These are phyloP conservation scores for Serilophus lunatus DNA, from an alignment of 2,113 vertebrate species.

Conservation along the genomic window DNA sequence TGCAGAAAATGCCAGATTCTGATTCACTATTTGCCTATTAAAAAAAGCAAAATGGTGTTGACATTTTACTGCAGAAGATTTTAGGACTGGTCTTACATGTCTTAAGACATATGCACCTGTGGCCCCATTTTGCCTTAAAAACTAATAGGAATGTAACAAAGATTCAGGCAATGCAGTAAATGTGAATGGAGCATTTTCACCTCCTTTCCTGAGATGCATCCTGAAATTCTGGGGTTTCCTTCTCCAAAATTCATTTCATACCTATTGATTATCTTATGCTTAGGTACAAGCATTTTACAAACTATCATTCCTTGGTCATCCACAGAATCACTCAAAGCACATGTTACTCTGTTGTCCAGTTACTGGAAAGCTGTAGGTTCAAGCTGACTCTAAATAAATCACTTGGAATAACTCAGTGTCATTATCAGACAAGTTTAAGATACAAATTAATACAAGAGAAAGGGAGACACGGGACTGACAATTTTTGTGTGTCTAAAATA, in stretches of 20 bases:
- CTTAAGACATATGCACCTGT: not conserved
- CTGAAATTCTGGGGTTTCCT: not conserved
- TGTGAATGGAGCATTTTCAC: not conserved
- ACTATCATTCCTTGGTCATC: not conserved
- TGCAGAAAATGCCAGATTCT: slow-evolving; percentile 94
- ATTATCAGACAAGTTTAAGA: not conserved
- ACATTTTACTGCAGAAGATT: not conserved
- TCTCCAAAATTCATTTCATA: not conserved
- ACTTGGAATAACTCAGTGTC: not conserved
- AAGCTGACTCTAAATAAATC: not conserved
- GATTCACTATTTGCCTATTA: slow-evolving; percentile 91
- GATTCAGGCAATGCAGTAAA: not conserved
- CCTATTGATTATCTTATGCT: not conserved
- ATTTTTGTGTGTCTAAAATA: not conserved
- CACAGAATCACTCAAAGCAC: not conserved
- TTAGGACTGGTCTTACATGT: not conserved
- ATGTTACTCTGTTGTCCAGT: not conserved
- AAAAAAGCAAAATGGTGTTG: not conserved
- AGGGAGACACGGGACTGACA: not conserved
- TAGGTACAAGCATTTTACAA: not conserved
- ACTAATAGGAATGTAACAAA: not conserved
- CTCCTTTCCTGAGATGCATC: not conserved
- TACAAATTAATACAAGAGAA: not conserved
- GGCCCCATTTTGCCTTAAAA: not conserved
- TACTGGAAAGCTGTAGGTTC: not conserved